Base-by-base conservation (phyloP, 2,113 vertebrate species). In the Chinchilla lanigera region DNA sequence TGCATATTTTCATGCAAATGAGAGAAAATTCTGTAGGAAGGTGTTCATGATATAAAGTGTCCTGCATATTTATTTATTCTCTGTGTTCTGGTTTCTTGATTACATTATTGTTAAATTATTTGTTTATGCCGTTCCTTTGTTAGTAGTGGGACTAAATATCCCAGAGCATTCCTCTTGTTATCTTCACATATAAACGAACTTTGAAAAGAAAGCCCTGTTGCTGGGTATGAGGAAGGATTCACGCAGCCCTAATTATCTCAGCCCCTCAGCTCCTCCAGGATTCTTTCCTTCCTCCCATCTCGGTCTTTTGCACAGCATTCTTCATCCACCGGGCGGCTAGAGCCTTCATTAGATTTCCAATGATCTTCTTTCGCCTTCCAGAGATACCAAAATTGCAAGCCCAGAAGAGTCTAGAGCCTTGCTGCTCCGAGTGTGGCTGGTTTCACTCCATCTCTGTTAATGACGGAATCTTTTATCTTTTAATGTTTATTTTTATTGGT, bases 21-120 rank as follows among this genome's bases (percentile, higher is more conserved):
- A 85, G 93, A 90, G 41, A 94, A 90, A 96, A 54, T 96, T 97
- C 78, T 41, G 67, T 82, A 93, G 80, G 75, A 95, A 93, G 87
- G 24, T 85, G 65, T 84, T 95, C 35, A 89, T 84, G 83, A 28
- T 88, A 41, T 56, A 44, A 89, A 41, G n/a, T 81, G 75, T 91
- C 63, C 60, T 24, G 65, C 77, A 80, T 80, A 87, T 80, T 96
- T 75, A 93, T 89, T 96, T 94, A 60, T 73, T 89, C 22, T 89
- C 83, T 58, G 96, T 89, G 12, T 93, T 67, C 78, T 95, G 90
- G 47, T 67, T 94, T 86, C 33, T 82, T 94, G 86, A 82, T 93
- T 85, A 93, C 12, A 12, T 95, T 93, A 84, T 92, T 69, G 47
- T 86, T 96, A 84, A 69, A 97, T 93, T 54, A 94, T 86, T 97